phyloP scores from a whole-genome alignment of 2,888 invertebrate species.

The Arctia plantaginis region DNA sequence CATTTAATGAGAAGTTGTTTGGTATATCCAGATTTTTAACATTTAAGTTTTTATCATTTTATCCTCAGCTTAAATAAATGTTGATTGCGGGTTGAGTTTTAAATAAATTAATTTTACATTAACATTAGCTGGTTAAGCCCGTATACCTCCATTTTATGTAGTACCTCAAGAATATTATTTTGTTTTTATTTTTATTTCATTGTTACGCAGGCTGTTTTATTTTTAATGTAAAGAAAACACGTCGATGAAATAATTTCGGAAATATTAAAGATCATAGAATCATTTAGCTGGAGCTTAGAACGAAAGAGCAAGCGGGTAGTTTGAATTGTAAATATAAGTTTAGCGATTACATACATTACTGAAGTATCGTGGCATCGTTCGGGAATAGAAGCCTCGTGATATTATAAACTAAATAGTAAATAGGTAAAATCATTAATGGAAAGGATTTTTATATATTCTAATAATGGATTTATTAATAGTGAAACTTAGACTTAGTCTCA shows the following conservation, averaged over 20 bases:
- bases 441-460: constrained; percentile 86
- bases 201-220: constrained; percentile 73
- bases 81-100: constrained; percentile 56
- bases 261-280: constrained; percentile 53
- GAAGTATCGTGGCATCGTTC: constrained; percentile 80
- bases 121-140: constrained; percentile 58
- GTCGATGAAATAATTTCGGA: constrained; percentile 60
- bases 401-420: constrained; percentile 85
- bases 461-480: constrained; percentile 85
- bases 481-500: constrained; percentile 81
- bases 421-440: constrained; percentile 86
- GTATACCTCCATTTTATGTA: constrained; percentile 77
- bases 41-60: constrained; percentile 68
- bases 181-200: constrained; percentile 82
- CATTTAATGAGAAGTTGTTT: constrained; percentile 71
- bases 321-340: constrained; percentile 83
- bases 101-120: constrained; percentile 48
- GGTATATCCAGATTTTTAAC: constrained; percentile 65
- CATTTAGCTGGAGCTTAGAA: constrained; percentile 79
- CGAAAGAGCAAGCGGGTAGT: constrained; percentile 81
- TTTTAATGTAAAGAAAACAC: constrained; percentile 43
- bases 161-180: constrained; percentile 84
- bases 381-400: constrained; percentile 84
- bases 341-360: constrained; percentile 73
- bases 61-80: constrained; percentile 53